Base-by-base conservation (phyloP, 2,888 invertebrate species). In the Hyles lineata region DNA sequence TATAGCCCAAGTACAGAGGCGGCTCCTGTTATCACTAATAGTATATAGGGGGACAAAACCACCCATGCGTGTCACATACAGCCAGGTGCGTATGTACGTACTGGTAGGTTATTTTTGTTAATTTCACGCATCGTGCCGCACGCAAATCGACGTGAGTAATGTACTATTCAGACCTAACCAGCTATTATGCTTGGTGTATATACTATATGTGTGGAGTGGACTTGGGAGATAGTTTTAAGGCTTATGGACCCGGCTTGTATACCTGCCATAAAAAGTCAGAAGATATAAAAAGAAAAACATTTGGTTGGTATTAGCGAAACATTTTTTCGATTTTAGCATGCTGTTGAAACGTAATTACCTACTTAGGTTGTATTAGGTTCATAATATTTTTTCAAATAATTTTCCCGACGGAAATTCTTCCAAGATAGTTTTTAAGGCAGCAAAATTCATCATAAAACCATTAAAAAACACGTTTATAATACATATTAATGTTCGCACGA, bases 61-160 rank as follows among this genome's bases (percentile, higher is more conserved):
- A 70, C 69, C 75, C 75, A 81, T 72, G 80, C 81, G 76, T 82
- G 76, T 74, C 76, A 43, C 43, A 43, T 43, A 43, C 76, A 72
- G 73, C 79, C 79, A 78, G 78, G 76, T 81, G 80, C 80, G 78
- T 72, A 76, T 76, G 74, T 82, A 80, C 76, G 76, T 74, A 79
- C 83, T 78, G 80, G 67, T 83, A 85, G 85, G 83, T 83, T 88
- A 88, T 89, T 90, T 89, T 84, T 81, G 88, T 89, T 92, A 88
- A 91, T 92, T 92, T 92, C 92, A 92, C 90, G 92, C 85, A 87
- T 80, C 81, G 84, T 76, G 79, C 82, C 82, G 79, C 88, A 83
- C 86, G 82, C 86, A 87, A 89, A 89, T 87, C 85, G 89, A 78
- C 81, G 83, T 76, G 82, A 81, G 82, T 80, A 77, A 78, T 79